These are phyloP conservation scores for Dryobota labecula DNA, from an alignment of 2,888 invertebrate genomes.

Conservation along the genomic window DNA sequence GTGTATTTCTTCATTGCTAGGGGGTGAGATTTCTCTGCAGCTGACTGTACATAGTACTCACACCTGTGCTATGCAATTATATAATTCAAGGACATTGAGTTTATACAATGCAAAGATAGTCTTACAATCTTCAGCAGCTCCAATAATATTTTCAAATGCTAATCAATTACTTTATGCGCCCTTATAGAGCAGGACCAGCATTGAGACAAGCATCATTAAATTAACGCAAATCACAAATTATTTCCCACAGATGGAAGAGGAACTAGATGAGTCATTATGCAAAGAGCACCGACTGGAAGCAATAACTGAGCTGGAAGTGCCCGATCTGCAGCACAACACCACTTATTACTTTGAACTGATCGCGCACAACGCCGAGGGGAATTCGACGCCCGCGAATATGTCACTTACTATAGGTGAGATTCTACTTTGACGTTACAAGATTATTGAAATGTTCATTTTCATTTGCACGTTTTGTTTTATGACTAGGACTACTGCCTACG, in stretches of 20 bases:
- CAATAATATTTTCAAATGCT: too few species aligned
- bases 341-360: slow-evolving; percentile 81
- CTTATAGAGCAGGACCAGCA: too few species aligned
- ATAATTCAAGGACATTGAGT: too few species aligned
- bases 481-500: not conserved
- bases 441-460: not conserved
- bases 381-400: slow-evolving; percentile 77
- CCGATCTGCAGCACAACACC: slow-evolving; percentile 74
- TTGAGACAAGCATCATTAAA: too few species aligned
- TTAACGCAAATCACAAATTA: not conserved
- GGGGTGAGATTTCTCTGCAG: too few species aligned
- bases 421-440: not conserved
- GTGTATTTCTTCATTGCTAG: too few species aligned
- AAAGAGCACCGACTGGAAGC: slow-evolving; percentile 68
- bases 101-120: too few species aligned
- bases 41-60: too few species aligned
- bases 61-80: too few species aligned
- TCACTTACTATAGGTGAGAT: slow-evolving; percentile 68
- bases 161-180: too few species aligned
- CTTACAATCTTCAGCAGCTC: too few species aligned
- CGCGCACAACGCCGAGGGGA: slow-evolving; percentile 82
- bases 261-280: slow-evolving; percentile 68
- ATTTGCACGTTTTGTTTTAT: not conserved
- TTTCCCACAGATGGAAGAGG: slow-evolving; percentile 56
- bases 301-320: slow-evolving; percentile 72